These are phyloP conservation scores for Cyclura pinguis DNA, from an alignment of 2,797 vertebrate genomes.

Conservation along the genomic window DNA sequence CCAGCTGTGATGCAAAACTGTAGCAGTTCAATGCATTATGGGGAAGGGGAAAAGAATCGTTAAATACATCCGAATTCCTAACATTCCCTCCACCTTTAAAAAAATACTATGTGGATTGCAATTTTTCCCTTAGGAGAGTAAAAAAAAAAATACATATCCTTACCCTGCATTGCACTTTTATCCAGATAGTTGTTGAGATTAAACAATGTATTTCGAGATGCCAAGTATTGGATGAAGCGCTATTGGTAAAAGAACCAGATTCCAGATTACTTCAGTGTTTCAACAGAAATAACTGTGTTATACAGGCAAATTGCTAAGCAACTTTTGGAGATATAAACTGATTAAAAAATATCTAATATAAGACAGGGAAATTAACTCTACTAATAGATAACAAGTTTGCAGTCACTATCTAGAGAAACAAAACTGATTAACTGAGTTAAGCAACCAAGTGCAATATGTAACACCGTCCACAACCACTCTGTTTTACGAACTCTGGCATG, in stretches of 20 bases:
- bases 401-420: no score
- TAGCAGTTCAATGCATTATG: background rate
- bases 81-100: background rate
- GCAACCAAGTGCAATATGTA: no score
- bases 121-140: background rate
- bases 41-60: background rate
- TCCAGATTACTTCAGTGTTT: conserved; percentile 35
- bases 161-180: conserved; percentile 95
- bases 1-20: background rate
- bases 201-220: conserved; percentile 94
- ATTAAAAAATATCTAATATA: background rate
- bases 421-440: no score
- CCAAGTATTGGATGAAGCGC: conserved; percentile 96
- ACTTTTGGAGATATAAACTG: background rate
- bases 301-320: background rate
- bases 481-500: no score
- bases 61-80: background rate
- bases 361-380: no score
- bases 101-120: background rate
- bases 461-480: no score
- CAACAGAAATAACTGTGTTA: background rate
- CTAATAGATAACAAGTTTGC: no score
- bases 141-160: conserved; percentile 63
- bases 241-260: conserved; percentile 72
- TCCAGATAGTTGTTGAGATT: conserved; percentile 97